A percentile compares a stretch with the other conserved stretches of the same genome.
Conservation (phyloP, 2,888 invertebrate species). For the Dryobotodes eremita region DNA sequence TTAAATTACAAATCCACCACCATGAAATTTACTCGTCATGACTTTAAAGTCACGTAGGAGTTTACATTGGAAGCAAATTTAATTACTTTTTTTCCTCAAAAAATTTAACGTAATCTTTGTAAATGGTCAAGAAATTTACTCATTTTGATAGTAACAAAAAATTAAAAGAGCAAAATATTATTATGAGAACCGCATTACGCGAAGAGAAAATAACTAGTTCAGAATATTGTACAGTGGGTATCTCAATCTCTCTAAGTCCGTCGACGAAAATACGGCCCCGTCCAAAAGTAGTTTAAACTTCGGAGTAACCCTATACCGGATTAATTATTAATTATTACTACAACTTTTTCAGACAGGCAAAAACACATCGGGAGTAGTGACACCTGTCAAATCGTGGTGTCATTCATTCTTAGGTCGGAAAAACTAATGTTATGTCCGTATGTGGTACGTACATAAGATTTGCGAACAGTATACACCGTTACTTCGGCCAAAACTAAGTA, state of each 20-base stretch:
- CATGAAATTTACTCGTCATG: too few species aligned
- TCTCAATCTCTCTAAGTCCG: not conserved
- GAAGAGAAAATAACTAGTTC: slow-evolving; percentile 2
- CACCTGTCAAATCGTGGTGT: not conserved
- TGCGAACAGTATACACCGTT: not conserved
- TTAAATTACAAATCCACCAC: not conserved
- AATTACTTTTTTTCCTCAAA: not conserved
- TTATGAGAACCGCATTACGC: not conserved
- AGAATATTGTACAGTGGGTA: not conserved
- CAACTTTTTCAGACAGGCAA: not conserved
- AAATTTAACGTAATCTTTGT: not conserved
- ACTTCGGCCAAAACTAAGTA: not conserved
- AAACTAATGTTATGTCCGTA: not conserved
- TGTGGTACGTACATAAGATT: too few species aligned
- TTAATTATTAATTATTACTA: too few species aligned
- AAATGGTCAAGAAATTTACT: not conserved
- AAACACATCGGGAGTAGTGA: not conserved
- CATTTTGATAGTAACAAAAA: slow-evolving; percentile 1
- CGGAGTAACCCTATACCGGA: not conserved
- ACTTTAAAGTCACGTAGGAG: not conserved
- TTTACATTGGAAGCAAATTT: not conserved
- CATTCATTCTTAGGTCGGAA: not conserved
- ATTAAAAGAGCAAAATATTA: slow-evolving; percentile 3
- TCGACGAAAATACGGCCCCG: not conserved
- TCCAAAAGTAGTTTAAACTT: not conserved